Evolutionary conservation across 2,113 vertebrate species (phyloP).

Genomic region (Pimephales promelas): DNA sequence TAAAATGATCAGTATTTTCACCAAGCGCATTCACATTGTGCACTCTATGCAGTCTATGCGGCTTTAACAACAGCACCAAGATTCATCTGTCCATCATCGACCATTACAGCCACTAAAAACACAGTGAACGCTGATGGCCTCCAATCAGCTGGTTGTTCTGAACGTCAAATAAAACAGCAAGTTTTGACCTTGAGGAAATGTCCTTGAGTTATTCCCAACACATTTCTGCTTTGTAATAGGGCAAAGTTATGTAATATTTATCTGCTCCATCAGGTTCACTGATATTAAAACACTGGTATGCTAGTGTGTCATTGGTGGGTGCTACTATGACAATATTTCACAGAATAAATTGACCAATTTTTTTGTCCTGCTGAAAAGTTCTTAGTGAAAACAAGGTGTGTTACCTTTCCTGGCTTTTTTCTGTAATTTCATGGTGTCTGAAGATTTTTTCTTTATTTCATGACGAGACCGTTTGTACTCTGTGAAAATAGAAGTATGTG

Average conservation of each 20-base stretch:
- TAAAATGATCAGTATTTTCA: not conserved
- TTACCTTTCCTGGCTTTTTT: conserved; percentile 98
- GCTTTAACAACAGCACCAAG: not conserved
- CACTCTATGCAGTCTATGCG: not conserved
- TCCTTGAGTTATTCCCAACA: conserved; percentile 37
- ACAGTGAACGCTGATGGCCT: not conserved
- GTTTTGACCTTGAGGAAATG: conserved; percentile 49
- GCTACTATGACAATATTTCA: not conserved
- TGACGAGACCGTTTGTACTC: conserved; percentile 97
- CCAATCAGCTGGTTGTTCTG: not conserved
- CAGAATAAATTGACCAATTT: not conserved
- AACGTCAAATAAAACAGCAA: not conserved
- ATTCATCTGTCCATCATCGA: not conserved
- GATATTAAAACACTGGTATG: conserved; percentile 3
- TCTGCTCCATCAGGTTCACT: conserved; percentile 16
- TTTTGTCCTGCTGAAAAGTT: not conserved
- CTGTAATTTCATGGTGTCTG: conserved; percentile 96
- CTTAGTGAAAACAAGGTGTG: not conserved
- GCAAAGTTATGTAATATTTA: conserved; percentile 29
- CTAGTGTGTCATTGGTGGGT: conserved; percentile 12
- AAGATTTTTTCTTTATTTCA: conserved; percentile 98
- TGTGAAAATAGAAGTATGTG: conserved; percentile 60
- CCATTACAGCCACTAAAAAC: conserved; percentile 1
- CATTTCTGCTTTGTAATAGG: conserved; percentile 21
- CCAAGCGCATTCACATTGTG: conserved; percentile 1